These are phyloP conservation scores for Maylandia zebra DNA, from an alignment of 2,113 vertebrate genomes.

Conservation along the genomic window DNA sequence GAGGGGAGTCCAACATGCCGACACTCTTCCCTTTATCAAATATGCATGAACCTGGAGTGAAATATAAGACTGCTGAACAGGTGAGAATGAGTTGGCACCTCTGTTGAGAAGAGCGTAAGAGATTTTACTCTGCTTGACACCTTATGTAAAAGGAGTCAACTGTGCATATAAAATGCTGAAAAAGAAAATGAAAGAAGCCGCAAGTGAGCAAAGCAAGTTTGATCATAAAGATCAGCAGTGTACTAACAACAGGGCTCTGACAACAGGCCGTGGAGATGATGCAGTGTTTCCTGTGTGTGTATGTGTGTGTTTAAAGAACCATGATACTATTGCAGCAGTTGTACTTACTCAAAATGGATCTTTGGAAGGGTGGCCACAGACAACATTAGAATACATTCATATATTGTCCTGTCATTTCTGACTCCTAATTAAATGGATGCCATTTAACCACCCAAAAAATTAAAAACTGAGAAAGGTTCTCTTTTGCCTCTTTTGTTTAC, in stretches of 20 bases:
- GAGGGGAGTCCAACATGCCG: not conserved
- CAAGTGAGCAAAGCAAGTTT: not conserved
- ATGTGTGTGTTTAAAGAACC: not conserved
- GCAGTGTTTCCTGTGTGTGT: not conserved
- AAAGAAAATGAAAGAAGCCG: not conserved
- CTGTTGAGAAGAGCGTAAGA: not conserved
- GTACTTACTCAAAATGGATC: not conserved
- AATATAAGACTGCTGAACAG: conserved; percentile 16
- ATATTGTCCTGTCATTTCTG: not conserved
- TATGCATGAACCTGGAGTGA: conserved; percentile 38
- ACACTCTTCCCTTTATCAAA: conserved; percentile 26
- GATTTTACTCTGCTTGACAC: conserved; percentile 1
- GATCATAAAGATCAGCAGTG: not conserved
- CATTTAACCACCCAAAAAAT: not conserved
- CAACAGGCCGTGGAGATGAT: not conserved
- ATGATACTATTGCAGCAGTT: not conserved
- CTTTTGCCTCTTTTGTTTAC: not conserved
- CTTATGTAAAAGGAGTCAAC: not conserved
- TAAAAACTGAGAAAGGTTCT: not conserved
- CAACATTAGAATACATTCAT: not conserved
- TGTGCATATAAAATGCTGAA: not conserved
- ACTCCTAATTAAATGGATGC: not conserved
- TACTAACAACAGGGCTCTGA: not conserved
- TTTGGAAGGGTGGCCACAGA: not conserved
- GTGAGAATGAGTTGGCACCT: not conserved